Percentiles rank a stretch among this genome's conserved stretches.
Conservation (phyloP, 2,797 vertebrate species). For the Carcharodon carcharias region DNA sequence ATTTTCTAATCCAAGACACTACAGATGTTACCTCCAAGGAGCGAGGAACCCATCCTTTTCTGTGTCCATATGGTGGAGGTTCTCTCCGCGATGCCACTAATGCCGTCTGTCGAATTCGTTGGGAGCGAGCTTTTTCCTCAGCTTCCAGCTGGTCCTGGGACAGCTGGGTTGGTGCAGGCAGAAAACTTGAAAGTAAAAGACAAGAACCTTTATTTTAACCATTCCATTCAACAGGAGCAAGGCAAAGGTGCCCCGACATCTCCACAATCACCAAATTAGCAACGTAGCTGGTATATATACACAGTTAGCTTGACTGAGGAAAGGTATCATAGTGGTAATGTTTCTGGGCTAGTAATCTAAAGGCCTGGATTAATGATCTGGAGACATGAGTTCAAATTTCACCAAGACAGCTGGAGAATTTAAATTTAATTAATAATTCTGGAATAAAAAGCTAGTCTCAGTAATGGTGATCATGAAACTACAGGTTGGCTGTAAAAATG, state of each 20-base stretch:
- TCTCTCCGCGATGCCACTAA: slow-evolving; percentile 81
- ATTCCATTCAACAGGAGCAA: not conserved
- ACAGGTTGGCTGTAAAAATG: too few relatives aligned
- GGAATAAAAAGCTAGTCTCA: too few relatives aligned
- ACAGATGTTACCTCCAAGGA: slow-evolving; percentile 67
- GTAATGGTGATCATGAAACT: too few relatives aligned
- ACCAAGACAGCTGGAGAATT: too few relatives aligned
- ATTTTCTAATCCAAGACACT: not conserved
- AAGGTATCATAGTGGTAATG: not conserved
- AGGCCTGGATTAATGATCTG: not conserved
- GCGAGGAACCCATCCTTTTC: slow-evolving; percentile 88
- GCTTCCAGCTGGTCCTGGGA: slow-evolving; percentile 95
- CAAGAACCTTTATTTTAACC: not conserved
- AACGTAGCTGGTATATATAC: not conserved
- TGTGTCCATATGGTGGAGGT: slow-evolving; percentile 78
- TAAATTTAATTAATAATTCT: too few relatives aligned
- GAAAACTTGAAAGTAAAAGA: slow-evolving; percentile 64
- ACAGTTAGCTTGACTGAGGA: not conserved
- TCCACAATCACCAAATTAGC: not conserved
- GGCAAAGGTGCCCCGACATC: not conserved
- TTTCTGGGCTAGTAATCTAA: not conserved
- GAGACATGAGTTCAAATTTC: not conserved
- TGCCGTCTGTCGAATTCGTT: slow-evolving; percentile 79
- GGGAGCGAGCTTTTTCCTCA: slow-evolving; percentile 77
- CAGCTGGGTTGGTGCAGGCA: slow-evolving; percentile 89